These are phyloP conservation scores for Stegastes partitus DNA, from an alignment of 2,113 vertebrate genomes.

Conservation along the genomic window DNA sequence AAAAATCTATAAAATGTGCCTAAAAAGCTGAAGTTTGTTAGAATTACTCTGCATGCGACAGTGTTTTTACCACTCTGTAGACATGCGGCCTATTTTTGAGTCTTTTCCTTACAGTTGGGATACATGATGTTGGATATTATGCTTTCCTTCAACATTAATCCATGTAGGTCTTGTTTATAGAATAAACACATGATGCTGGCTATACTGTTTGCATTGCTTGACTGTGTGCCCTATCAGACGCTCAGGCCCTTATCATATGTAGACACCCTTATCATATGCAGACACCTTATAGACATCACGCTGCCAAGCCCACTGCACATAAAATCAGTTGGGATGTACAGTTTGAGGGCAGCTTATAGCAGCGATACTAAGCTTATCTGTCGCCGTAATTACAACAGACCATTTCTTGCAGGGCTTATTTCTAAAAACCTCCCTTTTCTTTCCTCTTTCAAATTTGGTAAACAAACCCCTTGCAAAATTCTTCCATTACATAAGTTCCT, in stretches of 20 bases:
- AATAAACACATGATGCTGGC: neutral
- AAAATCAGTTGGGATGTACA: neutral
- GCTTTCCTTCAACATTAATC: neutral
- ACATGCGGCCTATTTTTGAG: too few relatives aligned
- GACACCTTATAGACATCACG: slow-evolving; percentile 24
- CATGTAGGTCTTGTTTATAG: neutral
- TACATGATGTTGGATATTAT: neutral
- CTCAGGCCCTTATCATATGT: slow-evolving; percentile 16
- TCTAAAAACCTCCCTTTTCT: slow-evolving; percentile 14
- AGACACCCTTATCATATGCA: slow-evolving; percentile 6
- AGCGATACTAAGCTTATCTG: slow-evolving; percentile 30
- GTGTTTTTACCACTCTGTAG: neutral
- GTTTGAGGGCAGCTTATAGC: neutral
- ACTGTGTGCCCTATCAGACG: neutral
- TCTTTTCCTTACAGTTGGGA: too few relatives aligned
- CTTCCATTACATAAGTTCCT: slow-evolving; percentile 33
- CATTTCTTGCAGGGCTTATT: slow-evolving; percentile 3
- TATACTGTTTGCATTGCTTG: neutral
- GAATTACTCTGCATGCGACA: too few relatives aligned
- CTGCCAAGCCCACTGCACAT: neutral
- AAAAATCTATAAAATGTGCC: too few relatives aligned
- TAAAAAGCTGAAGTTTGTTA: too few relatives aligned
- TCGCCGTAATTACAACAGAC: slow-evolving; percentile 27
- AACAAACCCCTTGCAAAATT: slow-evolving; percentile 34
- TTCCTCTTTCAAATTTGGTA: slow-evolving; percentile 30